Evolutionary conservation across 2,888 invertebrate genomes (phyloP).

Genomic region (Hemithea aestivaria): DNA sequence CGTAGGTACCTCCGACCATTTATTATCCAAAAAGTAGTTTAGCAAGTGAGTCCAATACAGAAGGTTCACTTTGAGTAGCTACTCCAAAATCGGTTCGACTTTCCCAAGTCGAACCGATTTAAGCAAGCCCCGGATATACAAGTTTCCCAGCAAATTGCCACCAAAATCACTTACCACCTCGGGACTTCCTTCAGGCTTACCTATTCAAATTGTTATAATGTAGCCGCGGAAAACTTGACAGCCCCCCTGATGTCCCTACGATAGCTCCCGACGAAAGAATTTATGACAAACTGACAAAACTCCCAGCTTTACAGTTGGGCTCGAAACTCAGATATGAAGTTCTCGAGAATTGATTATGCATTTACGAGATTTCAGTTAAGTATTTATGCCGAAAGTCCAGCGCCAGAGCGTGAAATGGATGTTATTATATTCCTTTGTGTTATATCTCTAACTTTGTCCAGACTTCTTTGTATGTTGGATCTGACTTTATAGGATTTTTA

Average conservation of each 20-base stretch:
- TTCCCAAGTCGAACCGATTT: too few species aligned
- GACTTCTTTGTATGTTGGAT: too few species aligned
- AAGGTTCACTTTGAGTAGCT: too few species aligned
- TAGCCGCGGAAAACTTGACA: conserved; percentile 15
- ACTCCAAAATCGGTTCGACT: too few species aligned
- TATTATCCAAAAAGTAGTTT: too few species aligned
- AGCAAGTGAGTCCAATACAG: too few species aligned
- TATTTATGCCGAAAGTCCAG: too few species aligned
- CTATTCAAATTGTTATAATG: conserved; percentile 4
- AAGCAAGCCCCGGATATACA: not conserved
- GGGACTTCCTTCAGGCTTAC: not conserved
- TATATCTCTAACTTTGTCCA: not conserved
- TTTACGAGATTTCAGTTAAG: too few species aligned
- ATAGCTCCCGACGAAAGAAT: conserved; percentile 24
- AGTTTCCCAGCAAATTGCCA: conserved; percentile 5
- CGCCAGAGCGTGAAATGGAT: too few species aligned
- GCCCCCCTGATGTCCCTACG: conserved; percentile 19
- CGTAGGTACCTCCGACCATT: too few species aligned
- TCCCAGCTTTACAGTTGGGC: conserved; percentile 17
- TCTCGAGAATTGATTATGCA: not conserved
- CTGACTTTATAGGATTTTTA: too few species aligned
- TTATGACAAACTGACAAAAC: conserved; percentile 26
- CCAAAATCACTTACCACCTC: conserved; percentile 16
- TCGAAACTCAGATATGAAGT: conserved; percentile 21
- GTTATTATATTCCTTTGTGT: too few species aligned